Base-by-base conservation (phyloP, 2,888 invertebrate genomes). In the Oscheius sp. region DNA sequence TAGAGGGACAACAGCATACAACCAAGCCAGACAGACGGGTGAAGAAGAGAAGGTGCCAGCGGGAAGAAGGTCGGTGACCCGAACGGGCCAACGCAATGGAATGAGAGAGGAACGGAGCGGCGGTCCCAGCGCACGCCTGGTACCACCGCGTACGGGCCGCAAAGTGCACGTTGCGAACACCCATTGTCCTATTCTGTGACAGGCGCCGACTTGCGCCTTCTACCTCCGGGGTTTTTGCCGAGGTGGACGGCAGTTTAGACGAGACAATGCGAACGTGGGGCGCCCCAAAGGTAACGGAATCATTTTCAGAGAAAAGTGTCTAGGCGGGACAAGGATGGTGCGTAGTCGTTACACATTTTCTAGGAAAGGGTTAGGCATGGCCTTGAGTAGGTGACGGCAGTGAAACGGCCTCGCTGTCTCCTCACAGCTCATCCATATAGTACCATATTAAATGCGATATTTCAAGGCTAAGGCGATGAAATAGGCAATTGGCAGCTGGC, bases 151-250 rank as follows among this genome's bases (percentile, higher is more conserved):
- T 53, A 70, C 69, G 46, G 69, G 46, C 58, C 45, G 49, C 70
- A 70, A 70, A 70, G 70, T 70, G 70, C 70, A 70, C 49, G 29
- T 49, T 70, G 59, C 59, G 70, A 69, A 69, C 69, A 69, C 35
- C 56, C 69, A 69, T 69, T 69, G 69, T 69, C 69, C 69, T 55
- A 69, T 53, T 27, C 69, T 43, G 69, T 55, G 69, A 55, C 69
- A 55, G 69, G 69, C 69, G 41, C 69, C 69, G 69, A 35, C 35
- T 69, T 21, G 69, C 69, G 69, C 69, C 55, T 69, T 69, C 56
- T 27, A 55, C 69, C 69, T 53, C 69, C 35, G 56, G 25, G 25
- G 69, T 55, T 66, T 49, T 61, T 66, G 66, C 66, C 43, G 66
- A 66, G 66, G 52, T 66, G 66, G 52, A 66, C 66, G 52, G 52